phyloP scores from a whole-genome alignment of 23 tunicate genomes.

The Halocynthia aurantium region DNA sequence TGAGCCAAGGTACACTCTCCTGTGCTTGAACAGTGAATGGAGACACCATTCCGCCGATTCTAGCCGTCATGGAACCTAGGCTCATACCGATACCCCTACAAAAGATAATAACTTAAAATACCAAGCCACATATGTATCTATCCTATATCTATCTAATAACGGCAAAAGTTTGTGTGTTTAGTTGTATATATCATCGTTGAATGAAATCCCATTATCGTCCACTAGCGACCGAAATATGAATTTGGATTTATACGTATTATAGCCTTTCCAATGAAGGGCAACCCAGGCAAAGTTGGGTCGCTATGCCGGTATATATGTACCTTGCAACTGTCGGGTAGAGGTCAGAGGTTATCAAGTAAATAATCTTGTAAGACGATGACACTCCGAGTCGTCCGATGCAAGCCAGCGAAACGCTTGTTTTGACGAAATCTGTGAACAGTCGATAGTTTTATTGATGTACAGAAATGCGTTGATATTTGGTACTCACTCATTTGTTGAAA shows the following conservation, averaged over 20 bases:
- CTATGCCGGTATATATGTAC: constrained; percentile 8
- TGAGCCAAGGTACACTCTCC: constrained; percentile 55
- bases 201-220: no score
- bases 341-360: constrained; percentile 38
- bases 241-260: no score
- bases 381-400: constrained; percentile 29
- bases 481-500: neutral
- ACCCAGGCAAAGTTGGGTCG: no score
- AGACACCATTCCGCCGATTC: constrained; percentile 60
- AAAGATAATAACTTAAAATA: neutral
- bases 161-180: no score
- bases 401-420: constrained; percentile 8
- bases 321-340: constrained; percentile 59
- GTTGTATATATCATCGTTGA: no score
- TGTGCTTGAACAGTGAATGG: constrained; percentile 55
- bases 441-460: neutral
- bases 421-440: neutral
- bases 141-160: no score
- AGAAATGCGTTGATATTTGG: neutral
- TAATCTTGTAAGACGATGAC: constrained; percentile 9
- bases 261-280: no score
- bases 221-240: no score
- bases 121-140: no score
- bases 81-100: constrained; percentile 55
- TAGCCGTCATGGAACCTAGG: constrained; percentile 49